Conservation (phyloP, 2,888 invertebrate genomes). For the Pristionchus japonicus region DNA sequence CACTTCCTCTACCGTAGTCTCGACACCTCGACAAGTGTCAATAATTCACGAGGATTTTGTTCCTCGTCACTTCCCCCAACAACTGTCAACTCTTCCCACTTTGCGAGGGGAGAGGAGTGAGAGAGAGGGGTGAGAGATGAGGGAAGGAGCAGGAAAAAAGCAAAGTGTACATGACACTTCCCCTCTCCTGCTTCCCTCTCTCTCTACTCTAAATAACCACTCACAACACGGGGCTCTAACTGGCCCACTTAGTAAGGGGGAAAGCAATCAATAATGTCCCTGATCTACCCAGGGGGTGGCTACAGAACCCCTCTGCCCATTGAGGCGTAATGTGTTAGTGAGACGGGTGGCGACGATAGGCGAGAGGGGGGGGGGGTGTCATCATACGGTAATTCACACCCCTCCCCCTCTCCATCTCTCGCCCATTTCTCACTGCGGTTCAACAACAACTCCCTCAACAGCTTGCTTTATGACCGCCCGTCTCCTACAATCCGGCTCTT, state of each 20-base stretch:
- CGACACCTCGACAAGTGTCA: conserved; percentile 12
- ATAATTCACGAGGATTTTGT: conserved; percentile 4
- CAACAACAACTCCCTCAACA: background rate
- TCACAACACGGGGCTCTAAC: background rate
- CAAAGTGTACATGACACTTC: conserved; percentile 7
- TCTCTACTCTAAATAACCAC: background rate
- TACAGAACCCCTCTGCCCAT: background rate
- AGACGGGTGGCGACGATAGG: background rate
- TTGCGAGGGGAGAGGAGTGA: background rate
- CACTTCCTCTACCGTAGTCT: conserved; percentile 9
- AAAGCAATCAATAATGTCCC: background rate
- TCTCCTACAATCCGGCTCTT: background rate
- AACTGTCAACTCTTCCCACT: conserved; percentile 42
- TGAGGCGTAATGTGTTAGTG: background rate
- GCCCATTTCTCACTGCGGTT: background rate
- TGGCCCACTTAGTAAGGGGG: background rate
- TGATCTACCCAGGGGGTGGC: background rate
- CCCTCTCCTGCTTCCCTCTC: background rate
- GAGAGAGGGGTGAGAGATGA: background rate
- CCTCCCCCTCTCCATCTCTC: background rate
- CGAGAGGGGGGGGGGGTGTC: background rate
- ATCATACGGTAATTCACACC: conserved; percentile 35
- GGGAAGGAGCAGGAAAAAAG: background rate
- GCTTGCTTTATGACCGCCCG: background rate
- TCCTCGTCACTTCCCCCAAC: conserved; percentile 23